Percentiles rank a stretch among this genome's conserved stretches.
Conservation (phyloP, 2,888 invertebrate species). For the Coelopa pilipes region DNA sequence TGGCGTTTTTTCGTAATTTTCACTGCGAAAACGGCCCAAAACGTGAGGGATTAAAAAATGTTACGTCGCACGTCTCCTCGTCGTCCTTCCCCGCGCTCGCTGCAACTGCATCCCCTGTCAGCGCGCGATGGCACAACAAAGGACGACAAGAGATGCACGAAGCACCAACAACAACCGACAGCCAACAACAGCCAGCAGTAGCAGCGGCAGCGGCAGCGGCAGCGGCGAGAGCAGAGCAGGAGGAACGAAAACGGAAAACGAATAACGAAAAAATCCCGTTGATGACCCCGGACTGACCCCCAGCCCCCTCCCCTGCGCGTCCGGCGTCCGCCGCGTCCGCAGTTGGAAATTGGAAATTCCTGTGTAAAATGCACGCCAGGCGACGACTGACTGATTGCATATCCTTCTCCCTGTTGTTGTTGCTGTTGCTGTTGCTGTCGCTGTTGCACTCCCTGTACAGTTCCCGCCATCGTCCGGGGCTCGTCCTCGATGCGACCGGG, state of each 20-base stretch:
- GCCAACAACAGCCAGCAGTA: neutral
- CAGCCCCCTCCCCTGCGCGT: conserved; percentile 47
- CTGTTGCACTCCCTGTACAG: neutral
- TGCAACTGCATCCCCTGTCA: conserved; percentile 47
- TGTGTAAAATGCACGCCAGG: conserved; percentile 21
- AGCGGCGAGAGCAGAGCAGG: neutral
- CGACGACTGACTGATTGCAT: conserved; percentile 43
- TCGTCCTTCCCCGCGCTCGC: conserved; percentile 4
- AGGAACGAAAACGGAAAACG: conserved; percentile 28
- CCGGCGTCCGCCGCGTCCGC: conserved; percentile 26
- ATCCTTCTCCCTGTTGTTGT: conserved; percentile 39
- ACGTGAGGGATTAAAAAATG: conserved; percentile 46
- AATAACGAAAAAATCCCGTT: conserved; percentile 50
- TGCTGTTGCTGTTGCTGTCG: conserved; percentile 23
- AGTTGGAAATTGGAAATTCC: conserved; percentile 33
- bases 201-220: too few relatives aligned
- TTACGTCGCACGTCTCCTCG: conserved; percentile 39
- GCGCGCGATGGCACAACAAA: conserved; percentile 29
- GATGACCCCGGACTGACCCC: conserved; percentile 64
- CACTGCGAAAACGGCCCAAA: conserved; percentile 36
- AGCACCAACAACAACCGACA: conserved; percentile 15
- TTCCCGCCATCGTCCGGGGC: conserved; percentile 26
- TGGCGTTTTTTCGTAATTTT: conserved; percentile 23
- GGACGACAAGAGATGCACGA: conserved; percentile 30
- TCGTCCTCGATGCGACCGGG: neutral